phyloP scores from a whole-genome alignment of 2,888 invertebrate species.

The Lumbricus terrestris region DNA sequence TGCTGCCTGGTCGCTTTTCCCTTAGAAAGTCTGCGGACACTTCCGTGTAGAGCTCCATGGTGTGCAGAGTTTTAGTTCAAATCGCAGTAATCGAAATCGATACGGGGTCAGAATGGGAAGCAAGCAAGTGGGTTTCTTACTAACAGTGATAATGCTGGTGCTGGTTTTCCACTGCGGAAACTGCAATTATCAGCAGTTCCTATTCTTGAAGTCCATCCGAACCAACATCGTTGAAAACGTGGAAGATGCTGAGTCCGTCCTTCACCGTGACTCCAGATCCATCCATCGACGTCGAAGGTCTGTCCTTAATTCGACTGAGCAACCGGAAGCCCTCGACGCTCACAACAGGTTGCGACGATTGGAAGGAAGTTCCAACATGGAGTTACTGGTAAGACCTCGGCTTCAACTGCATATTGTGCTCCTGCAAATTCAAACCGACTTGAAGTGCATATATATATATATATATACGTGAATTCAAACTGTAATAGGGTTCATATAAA shows the following conservation, averaged over 20 bases:
- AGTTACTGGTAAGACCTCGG: background rate
- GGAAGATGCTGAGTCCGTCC: background rate
- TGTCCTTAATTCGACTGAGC: background rate
- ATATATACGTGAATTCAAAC: too few species aligned
- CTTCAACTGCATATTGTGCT: background rate
- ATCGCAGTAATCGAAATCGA: background rate
- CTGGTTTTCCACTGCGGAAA: background rate
- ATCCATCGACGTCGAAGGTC: background rate
- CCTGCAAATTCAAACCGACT: too few species aligned
- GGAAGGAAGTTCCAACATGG: slow-evolving; percentile 21
- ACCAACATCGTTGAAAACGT: background rate
- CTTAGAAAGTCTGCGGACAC: background rate
- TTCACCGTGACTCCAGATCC: background rate
- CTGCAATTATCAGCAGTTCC: background rate
- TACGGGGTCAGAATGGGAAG: too few species aligned
- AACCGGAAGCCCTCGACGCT: background rate
- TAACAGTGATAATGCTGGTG: too few species aligned
- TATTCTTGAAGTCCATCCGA: background rate
- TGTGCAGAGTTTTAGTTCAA: background rate
- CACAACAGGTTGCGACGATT: slow-evolving; percentile 21
- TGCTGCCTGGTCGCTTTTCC: background rate
- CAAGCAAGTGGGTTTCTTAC: too few species aligned
- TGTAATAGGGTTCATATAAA: too few species aligned
- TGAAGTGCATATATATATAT: too few species aligned
- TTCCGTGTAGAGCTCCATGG: background rate